Evolutionary conservation across 1,140 invertebrate genomes (phyloP), one percentile per base, ranked within the genome.

Genomic region (Helicoverpa zea): DNA sequence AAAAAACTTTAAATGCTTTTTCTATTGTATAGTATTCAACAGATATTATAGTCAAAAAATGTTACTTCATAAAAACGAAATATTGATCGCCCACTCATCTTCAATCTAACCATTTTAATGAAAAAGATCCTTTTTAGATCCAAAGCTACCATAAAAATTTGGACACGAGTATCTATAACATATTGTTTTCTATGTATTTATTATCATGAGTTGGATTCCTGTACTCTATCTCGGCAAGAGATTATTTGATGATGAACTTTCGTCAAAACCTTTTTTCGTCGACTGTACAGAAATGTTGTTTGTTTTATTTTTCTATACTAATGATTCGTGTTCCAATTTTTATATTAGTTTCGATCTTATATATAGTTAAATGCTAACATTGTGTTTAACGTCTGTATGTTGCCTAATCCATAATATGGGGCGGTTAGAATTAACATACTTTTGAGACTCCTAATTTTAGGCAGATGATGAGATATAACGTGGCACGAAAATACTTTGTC

Each of bases 351-450:
- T 68, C 4, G 64, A 49, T 68, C 64, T 66, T 23, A 43, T 43
- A 49, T 9, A 54, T 72, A 72, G 49, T 52, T 54, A 70, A 54
- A 52, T 54, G 68, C 68, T 72, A 72, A 72, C 23, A 18, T 52
- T 72, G 68, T 72, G 68, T 72, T 49, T 72, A 72, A 72, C 68
- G 68, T 72, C 18, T 72, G 30, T 54, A 30, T 72, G 68, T 72
- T 51, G 4, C 23, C 68, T 72, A 30, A 72, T 72, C 16, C 12
- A 1, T 68, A 49, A 63, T 63, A 63, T 23, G 66, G 66, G 49
- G 49, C n/a, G 49, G 18, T 54, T 43, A 43, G 18, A 13, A 9
- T n/a, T 16, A 14, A 54, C 68, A 72, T 72, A 72, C 3, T 54
- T 72, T 54, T 72, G 30, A 52, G 49, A 72, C 68, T 51, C 18